Base-by-base conservation (phyloP, 2,888 invertebrate genomes). In the Trachelus iudaicus region DNA sequence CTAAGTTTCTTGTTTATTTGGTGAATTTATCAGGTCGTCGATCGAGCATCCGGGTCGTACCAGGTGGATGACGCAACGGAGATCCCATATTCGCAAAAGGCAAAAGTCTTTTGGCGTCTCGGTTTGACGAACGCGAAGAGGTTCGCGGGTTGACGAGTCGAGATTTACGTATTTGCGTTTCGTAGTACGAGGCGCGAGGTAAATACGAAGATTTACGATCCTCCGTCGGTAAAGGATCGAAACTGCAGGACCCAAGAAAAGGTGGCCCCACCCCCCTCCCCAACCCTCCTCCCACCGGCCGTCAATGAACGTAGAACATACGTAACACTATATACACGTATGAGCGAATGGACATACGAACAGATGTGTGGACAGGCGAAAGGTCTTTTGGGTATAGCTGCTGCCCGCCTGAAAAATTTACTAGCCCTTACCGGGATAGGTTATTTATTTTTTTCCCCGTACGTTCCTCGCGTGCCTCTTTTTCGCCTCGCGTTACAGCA, bases 381-480 rank as follows among this genome's bases (percentile, higher is more conserved):
- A 56, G 56, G 56, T 56, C 56, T 56, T 56, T 56, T 56, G 56
- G 73, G 13, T 35, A 73, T 69, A 79, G 77, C 76, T 75, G 79
- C 83, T 81, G 84, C 81, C 84, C 84, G 87, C 85, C 86, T 85
- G 84, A 76, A 69, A 88, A 87, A 88, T 88, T 87, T 85, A 88
- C 86, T 79, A 84, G 82, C 81, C 82, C 82, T 80, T 79, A 77
- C 79, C 75, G 79, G 76, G 82, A 81, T 82, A 83, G 85, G 84
- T 84, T 85, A 84, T 87, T 87, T 86, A 84, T 87, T 87, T 84
- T 86, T 85, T 35, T 1, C 85, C 80, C 83, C 77, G 9, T 56
- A 23, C 56, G 23, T 56, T 56, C 56, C 23, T 23, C 56, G 23
- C 23, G 56, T 6, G 56, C 56, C 23, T 56, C 56, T 56, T 56